Evolutionary conservation across 2,888 invertebrate species (phyloP).

Genomic region (Lasioglossum marginatum): DNA sequence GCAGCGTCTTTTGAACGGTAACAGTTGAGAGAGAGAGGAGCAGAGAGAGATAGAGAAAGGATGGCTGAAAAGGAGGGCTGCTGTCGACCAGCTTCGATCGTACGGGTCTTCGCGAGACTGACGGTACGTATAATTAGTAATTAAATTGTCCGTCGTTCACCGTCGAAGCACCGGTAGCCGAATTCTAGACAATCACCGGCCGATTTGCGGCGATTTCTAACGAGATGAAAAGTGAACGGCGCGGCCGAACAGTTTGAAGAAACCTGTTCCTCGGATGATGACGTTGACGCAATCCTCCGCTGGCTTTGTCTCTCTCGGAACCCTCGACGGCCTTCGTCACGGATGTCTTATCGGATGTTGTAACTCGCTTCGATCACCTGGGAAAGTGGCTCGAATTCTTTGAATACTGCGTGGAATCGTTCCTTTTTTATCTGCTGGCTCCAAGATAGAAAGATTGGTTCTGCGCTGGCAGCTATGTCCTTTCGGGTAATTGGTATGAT

Average conservation of each 20-base stretch:
- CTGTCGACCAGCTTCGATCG: conserved; percentile 32
- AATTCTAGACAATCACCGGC: conserved; percentile 27
- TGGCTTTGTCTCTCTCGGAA: not conserved
- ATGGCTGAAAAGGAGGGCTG: not conserved
- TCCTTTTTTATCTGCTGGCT: not conserved
- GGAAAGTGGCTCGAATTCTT: conserved; percentile 11
- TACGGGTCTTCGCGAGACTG: conserved; percentile 23
- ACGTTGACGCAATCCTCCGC: conserved; percentile 18
- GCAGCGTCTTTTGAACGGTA: conserved; percentile 42
- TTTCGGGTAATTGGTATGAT: not conserved
- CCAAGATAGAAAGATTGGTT: not conserved
- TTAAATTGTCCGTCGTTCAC: conserved; percentile 51
- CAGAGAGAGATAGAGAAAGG: not conserved
- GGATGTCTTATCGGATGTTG: conserved; percentile 20
- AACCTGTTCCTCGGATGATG: conserved; percentile 21
- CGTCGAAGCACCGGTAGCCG: conserved; percentile 19
- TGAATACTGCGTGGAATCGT: not conserved
- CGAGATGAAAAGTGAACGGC: conserved; percentile 16
- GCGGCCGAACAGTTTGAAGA: conserved; percentile 1
- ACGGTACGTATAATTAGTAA: conserved; percentile 55
- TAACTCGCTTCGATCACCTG: conserved; percentile 12
- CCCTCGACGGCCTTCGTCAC: conserved; percentile 3
- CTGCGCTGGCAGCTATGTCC: not conserved
- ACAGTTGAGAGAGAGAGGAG: not conserved
- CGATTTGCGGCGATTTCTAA: conserved; percentile 24